Evolutionary conservation across 1,140 invertebrate genomes (phyloP), one percentile per base, ranked within the genome.

Genomic region (Wiebesia pumilae): DNA sequence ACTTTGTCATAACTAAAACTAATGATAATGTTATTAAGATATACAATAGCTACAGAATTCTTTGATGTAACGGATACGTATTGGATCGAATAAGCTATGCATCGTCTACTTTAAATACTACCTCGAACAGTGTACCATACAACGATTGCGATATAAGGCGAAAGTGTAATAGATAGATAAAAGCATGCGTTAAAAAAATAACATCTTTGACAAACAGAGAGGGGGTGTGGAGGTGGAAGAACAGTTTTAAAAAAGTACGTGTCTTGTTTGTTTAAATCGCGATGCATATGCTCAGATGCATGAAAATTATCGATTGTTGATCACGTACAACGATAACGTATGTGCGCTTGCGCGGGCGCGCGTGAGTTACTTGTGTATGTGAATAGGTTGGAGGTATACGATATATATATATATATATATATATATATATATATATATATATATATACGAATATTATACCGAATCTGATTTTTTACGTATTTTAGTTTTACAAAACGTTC

Each of bases 101-200:
- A 51, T 51, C 16, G 12, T 78, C 43, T 78, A 51, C 19, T n/a
- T 1, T 78, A 30, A 16, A 14, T n/a, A 54, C 19, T 82, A 82
- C 6, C 16, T 47, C 10, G 1, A 82, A 27, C 9, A 47, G 4
- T 51, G 27, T 71, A 47, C 80, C 54, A 71, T 35, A 67, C 71
- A 65, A 71, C 35, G 1, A 78, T 75, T 79, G 40, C 38, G 43
- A 24, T 51, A 84, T 35, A 75, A 40, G 47, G 40, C 54, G 62
- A 33, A 81, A 24, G 81, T 69, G 77, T 69, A 82, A 81, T 62
- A 84, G 62, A 84, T 51, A 83, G 58, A 87, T 87, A 90, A 86
- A 90, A 91, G 89, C 91, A 92, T 91, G 91, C 91, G 88, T 92
- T 90, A 33, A 91, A 88, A 91, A 91, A 91, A 92, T 90, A 92